Base-by-base conservation (phyloP, 2,888 invertebrate genomes). In the Hymenopus coronatus region DNA sequence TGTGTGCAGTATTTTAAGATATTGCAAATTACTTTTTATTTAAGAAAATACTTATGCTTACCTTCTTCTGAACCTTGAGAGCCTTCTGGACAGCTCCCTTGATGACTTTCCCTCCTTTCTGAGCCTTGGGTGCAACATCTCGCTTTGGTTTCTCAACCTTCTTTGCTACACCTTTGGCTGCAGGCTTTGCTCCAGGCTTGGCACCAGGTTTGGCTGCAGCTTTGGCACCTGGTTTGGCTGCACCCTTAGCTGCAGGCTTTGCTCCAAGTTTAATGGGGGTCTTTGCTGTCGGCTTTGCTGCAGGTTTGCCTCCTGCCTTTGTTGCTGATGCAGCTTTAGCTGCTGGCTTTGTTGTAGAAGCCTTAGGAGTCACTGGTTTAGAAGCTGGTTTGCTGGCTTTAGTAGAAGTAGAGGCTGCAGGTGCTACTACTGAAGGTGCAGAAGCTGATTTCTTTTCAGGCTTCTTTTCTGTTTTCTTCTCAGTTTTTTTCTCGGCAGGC, bases 11-110 rank as follows among this genome's bases (percentile, higher is more conserved):
- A n/a, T 40, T 40, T 12, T 2, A 40, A 40, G 12, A 40, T 2
- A 40, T 12, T 40, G 9, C 30, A 30, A 30, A 33, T 7, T 4
- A 12, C 40, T 30, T 30, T 2, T 4, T 30, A 40, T 12, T 40
- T 40, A 12, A 40, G 12, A 12, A 40, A 12, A 12, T 1, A 40
- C 1, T 40, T 1, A 40, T 25, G 90, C 92, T 93, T 92, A 97
- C 98, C 96, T 98, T 98, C 92, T 96, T 97, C 93, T 97, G 98
- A 28, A 97, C 96, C 93, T 97, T 97, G 91, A 97, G 95, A 89
- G 98, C 98, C 92, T 97, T 97, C 88, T 96, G 94, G 90, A 97
- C 95, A 30, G 84, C 84, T 27, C 30, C 30, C n/a, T 84, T 87
- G 54, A 88, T 84, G 83, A 89, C 82, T 86, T 90, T 89, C 83